phyloP scores from a whole-genome alignment of 2,113 vertebrate species.

The Thryonomys swinderianus region DNA sequence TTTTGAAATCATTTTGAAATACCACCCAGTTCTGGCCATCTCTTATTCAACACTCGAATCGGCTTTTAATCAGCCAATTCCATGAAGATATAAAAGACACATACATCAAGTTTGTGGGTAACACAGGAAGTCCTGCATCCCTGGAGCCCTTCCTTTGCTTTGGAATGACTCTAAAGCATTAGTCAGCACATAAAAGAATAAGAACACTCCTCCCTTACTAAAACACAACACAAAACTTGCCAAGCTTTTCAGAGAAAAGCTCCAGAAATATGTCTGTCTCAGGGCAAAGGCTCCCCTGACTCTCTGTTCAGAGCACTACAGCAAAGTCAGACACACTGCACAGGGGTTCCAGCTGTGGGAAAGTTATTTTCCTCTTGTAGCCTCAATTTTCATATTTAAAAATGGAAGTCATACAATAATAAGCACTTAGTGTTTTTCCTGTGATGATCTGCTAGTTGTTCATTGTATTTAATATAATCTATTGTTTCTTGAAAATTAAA shows the following conservation, averaged over 20 bases:
- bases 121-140: slow-evolving; percentile 58
- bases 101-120: slow-evolving; percentile 53
- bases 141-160: background rate
- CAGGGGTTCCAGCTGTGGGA: background rate
- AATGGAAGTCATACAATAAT: slow-evolving; percentile 24
- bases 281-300: background rate
- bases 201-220: slow-evolving; percentile 21
- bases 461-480: background rate
- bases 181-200: slow-evolving; percentile 62
- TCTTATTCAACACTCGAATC: slow-evolving; percentile 59
- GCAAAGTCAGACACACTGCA: background rate
- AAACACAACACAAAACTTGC: slow-evolving; percentile 58
- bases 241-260: slow-evolving; percentile 49
- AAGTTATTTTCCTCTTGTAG: slow-evolving; percentile 20
- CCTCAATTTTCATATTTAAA: slow-evolving; percentile 14
- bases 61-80: slow-evolving; percentile 40
- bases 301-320: background rate
- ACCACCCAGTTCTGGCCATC: slow-evolving; percentile 30
- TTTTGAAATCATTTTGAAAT: slow-evolving; percentile 73
- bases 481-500: background rate
- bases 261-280: slow-evolving; percentile 64
- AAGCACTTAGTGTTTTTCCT: background rate
- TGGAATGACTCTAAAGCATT: slow-evolving; percentile 53
- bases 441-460: background rate
- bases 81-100: slow-evolving; percentile 61